Evolutionary conservation across 2,888 invertebrate species (phyloP), one percentile per base, ranked within the genome.

Genomic region (Toxonevra muliebris): DNA sequence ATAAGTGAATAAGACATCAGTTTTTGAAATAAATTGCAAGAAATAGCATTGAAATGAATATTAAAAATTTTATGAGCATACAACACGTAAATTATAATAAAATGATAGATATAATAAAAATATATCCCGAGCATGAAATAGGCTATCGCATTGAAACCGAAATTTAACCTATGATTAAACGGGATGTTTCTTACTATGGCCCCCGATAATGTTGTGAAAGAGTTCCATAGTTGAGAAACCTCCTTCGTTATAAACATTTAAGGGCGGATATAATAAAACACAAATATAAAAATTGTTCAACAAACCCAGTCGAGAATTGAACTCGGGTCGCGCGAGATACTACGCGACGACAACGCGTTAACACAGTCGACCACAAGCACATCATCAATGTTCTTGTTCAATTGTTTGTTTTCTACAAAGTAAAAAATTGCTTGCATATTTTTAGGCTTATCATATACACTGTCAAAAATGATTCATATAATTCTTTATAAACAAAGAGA

Each of bases 121-220:
- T 84, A 73, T 83, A 70, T 76, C 76, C 79, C 80, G 75, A 65
- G 78, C 82, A 83, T 83, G 83, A 83, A 84, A 80, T 80, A 83
- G 76, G 72, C 77, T 73, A 77, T 68, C 75, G 76, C 75, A 81
- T 76, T 73, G 74, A 77, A 19, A 66, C 73, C 73, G 76, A 55
- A 60, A 62, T 69, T 45, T 74, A 72, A 78, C 53, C 80, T 84
- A 82, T 78, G 84, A 84, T 83, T 84, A 83, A 80, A 63, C 76
- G 79, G 74, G 77, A 76, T 66, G 30, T 30, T 30, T 69, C 73
- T 78, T 13, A 55, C 30, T 83, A 75, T 82, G 69, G 80, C 83
- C 83, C 80, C 68, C 59, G 61, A 66, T 48, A 70, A 61, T 70
- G 68, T 8, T 17, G 17, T 54, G 71, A 66, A 72, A 71, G 17